Evolutionary conservation across 37 sponge, comb jelly and placozoan species (phyloP).

Genomic region (Dysidea cf. avara): DNA sequence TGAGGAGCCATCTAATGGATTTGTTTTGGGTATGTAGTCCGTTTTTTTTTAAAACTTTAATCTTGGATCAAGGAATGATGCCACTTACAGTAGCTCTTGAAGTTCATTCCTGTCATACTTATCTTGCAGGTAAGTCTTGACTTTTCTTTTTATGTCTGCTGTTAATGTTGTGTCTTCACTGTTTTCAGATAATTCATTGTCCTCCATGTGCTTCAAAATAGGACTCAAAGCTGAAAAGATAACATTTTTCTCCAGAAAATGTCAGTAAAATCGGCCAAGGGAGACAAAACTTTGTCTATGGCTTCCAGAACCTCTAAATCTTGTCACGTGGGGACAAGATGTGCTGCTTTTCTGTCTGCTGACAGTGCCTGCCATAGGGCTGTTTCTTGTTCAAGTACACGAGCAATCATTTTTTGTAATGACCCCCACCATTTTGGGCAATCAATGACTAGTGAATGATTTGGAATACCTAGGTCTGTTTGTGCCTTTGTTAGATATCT

Average conservation of each 20-base stretch:
- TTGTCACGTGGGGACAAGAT: constrained; percentile 27
- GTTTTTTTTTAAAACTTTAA: too few species aligned
- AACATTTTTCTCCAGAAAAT: neutral
- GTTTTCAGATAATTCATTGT: neutral
- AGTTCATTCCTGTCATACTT: too few species aligned
- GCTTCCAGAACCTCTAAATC: constrained; percentile 32
- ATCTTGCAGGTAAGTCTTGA: neutral
- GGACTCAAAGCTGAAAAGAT: constrained; percentile 10
- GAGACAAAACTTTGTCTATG: neutral
- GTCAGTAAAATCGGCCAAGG: constrained; percentile 27
- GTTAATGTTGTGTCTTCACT: constrained; percentile 5
- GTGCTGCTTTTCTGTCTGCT: constrained; percentile 3
- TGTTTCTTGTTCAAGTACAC: constrained; percentile 11
- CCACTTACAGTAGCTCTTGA: neutral
- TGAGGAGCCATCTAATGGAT: too few species aligned
- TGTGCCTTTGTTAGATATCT: constrained; percentile 17
- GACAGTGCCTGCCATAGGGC: constrained; percentile 5
- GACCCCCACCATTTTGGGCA: constrained; percentile 34
- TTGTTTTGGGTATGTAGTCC: too few species aligned
- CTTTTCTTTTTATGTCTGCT: neutral
- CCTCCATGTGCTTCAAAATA: neutral
- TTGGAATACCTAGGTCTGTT: neutral
- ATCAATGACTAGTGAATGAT: constrained; percentile 4
- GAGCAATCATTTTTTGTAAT: constrained; percentile 8
- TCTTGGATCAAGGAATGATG: constrained; percentile 29